These are phyloP conservation scores for Corvus cornix DNA, from an alignment of 2,113 vertebrate genomes.

Conservation along the genomic window DNA sequence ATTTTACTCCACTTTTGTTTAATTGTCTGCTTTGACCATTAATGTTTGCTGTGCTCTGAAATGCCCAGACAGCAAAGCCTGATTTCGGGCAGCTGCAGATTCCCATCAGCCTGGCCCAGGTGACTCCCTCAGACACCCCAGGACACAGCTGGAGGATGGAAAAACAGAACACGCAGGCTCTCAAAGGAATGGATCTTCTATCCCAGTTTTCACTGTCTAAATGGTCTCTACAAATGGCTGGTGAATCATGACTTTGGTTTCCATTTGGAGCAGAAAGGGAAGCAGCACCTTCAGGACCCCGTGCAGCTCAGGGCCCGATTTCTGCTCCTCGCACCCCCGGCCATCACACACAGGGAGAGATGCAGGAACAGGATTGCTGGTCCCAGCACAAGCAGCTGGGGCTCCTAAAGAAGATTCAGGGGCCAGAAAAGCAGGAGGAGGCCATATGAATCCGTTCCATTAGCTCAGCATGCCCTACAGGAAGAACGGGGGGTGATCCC, in stretches of 20 bases:
- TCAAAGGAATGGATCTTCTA: not conserved
- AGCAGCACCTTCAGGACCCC: not conserved
- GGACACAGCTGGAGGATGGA: not conserved
- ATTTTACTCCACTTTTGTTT: not conserved
- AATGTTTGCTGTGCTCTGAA: not conserved
- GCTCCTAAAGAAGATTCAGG: not conserved
- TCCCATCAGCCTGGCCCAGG: not conserved
- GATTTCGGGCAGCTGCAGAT: not conserved
- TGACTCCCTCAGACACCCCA: not conserved
- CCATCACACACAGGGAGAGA: fast-evolving
- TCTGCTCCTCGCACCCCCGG: not conserved
- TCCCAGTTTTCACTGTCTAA: not conserved
- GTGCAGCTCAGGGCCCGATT: not conserved
- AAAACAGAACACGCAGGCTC: not conserved
- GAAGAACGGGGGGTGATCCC: not conserved
- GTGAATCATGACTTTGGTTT: not conserved
- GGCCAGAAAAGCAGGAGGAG: not conserved
- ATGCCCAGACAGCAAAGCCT: not conserved
- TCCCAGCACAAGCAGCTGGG: not conserved
- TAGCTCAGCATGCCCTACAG: not conserved
- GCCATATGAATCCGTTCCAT: not conserved
- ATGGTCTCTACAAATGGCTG: not conserved
- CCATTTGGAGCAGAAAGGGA: not conserved
- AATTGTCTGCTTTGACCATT: not conserved
- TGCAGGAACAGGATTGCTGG: not conserved